A percentile compares a stretch with the other conserved stretches of the same genome.
phyloP scores from a whole-genome alignment of 1,140 invertebrate species.

The Whitmania pigra region DNA sequence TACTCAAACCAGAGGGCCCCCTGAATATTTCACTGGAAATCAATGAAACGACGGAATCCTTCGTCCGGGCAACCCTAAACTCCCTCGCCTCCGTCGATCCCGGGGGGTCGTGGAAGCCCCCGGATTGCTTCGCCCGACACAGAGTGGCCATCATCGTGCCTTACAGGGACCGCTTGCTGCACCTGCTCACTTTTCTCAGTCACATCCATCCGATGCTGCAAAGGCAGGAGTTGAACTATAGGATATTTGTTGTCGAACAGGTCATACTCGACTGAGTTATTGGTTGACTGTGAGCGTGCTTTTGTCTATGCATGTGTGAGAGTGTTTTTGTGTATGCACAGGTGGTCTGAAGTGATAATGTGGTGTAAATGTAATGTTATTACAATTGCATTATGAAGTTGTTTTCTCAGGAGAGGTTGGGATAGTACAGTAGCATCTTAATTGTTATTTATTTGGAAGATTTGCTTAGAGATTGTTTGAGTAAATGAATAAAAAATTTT shows the following conservation, averaged over 20 bases:
- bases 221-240: conserved; percentile 73
- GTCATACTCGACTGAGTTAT: conserved; percentile 26
- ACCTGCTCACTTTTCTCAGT: conserved; percentile 65
- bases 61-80: too few species aligned
- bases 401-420: too few species aligned
- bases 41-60: too few species aligned
- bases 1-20: too few species aligned
- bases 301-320: neutral
- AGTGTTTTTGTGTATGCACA: too few species aligned
- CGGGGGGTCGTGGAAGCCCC: conserved; percentile 31
- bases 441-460: too few species aligned
- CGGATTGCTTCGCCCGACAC: conserved; percentile 29
- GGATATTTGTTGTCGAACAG: conserved; percentile 83
- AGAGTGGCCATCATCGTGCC: conserved; percentile 37
- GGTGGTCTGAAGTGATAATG: too few species aligned
- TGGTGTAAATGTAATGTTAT: neutral
- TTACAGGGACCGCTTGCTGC: conserved; percentile 62
- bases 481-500: too few species aligned
- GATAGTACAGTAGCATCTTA: too few species aligned
- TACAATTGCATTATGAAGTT: neutral
- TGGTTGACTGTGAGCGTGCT: neutral
- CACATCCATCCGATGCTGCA: conserved; percentile 82
- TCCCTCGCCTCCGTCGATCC: too few species aligned
- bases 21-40: too few species aligned
- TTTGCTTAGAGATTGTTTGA: too few species aligned